phyloP scores from a whole-genome alignment of 2,113 vertebrate species.

The Cyanistes caeruleus region DNA sequence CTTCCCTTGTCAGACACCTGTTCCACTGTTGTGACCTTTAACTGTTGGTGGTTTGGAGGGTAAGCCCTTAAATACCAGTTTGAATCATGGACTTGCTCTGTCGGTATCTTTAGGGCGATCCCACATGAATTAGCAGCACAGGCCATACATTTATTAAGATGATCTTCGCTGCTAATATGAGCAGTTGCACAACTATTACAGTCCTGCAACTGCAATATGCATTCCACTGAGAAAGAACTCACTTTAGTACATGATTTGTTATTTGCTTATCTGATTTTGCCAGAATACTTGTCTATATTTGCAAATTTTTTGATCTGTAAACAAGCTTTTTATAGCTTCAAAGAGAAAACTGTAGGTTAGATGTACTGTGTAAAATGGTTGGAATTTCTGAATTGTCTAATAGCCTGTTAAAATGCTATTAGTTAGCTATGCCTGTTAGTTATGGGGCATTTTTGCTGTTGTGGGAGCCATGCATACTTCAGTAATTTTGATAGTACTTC shows the following conservation, averaged over 20 bases:
- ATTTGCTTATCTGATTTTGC: not conserved
- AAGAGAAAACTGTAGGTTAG: not conserved
- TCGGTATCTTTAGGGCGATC: not conserved
- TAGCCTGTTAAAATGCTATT: not conserved
- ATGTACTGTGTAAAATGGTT: not conserved
- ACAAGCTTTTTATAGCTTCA: not conserved
- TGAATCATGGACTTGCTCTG: not conserved
- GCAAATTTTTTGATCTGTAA: not conserved
- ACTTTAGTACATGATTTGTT: not conserved
- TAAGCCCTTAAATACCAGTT: not conserved
- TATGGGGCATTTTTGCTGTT: not conserved
- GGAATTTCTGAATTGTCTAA: not conserved
- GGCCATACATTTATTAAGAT: not conserved
- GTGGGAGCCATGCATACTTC: not conserved
- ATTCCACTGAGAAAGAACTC: not conserved
- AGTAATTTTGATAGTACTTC: not conserved
- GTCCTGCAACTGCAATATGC: not conserved
- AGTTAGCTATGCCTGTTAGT: not conserved
- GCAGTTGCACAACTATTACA: not conserved
- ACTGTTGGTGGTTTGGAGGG: not conserved
- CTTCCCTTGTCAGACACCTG: not conserved
- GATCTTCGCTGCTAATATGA: not conserved
- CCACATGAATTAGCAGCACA: not conserved
- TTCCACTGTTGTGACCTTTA: not conserved
- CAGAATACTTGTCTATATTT: not conserved